Evolutionary conservation across 1,140 invertebrate genomes (phyloP).

Genomic region (Metopolophium dirhodum): DNA sequence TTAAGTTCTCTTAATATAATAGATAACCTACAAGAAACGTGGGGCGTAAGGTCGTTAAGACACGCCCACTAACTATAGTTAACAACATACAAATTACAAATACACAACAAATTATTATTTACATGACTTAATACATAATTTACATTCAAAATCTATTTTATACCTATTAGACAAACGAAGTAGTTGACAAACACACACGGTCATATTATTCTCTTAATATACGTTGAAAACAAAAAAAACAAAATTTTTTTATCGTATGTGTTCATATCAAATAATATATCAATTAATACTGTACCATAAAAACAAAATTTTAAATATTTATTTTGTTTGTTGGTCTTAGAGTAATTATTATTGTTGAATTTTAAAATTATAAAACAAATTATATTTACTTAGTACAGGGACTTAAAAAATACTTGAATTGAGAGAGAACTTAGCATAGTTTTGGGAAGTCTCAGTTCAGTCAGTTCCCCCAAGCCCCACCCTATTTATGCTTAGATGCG

Average conservation of each 20-base stretch:
- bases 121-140: no score
- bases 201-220: not conserved
- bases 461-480: not conserved
- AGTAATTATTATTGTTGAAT: not conserved
- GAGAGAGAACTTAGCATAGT: not conserved
- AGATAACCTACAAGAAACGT: not conserved
- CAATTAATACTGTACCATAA: not conserved
- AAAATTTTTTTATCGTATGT: not conserved
- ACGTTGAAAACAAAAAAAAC: not conserved
- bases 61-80: not conserved
- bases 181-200: not conserved
- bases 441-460: not conserved
- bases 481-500: no score
- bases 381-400: not conserved
- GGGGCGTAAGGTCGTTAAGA: not conserved
- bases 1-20: not conserved
- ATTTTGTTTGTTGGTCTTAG: not conserved
- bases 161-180: not conserved
- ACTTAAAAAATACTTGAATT: not conserved
- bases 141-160: no score
- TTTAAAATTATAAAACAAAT: not conserved
- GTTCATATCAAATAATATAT: not conserved
- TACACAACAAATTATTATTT: not conserved
- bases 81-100: not conserved
- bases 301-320: not conserved